phyloP scores from a whole-genome alignment of 1,140 invertebrate species.

The Neuroterus valhalla region DNA sequence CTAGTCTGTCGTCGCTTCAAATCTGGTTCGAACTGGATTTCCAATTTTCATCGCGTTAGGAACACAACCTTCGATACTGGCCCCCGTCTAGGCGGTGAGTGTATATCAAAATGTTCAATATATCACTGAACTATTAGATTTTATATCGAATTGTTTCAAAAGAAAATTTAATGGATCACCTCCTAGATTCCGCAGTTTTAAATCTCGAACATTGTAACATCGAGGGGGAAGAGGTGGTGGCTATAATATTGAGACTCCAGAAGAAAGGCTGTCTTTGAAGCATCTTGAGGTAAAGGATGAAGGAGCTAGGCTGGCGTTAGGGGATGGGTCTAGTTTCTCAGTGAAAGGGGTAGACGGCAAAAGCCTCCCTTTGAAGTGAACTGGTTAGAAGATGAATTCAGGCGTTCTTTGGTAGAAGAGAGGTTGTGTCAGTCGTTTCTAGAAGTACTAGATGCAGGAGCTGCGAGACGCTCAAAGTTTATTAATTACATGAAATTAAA shows the following conservation, averaged over 20 bases:
- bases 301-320: not conserved
- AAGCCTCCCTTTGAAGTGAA: constrained; percentile 24
- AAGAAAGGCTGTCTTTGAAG: constrained; percentile 26
- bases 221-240: not conserved
- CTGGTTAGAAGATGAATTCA: constrained; percentile 24
- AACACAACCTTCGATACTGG: too few species aligned
- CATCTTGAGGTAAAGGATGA: constrained; percentile 20
- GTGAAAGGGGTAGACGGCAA: constrained; percentile 18
- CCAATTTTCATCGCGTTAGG: too few species aligned
- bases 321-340: constrained; percentile 2
- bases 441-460: not conserved
- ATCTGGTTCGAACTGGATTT: too few species aligned
- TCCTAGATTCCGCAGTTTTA: not conserved
- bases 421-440: constrained; percentile 20
- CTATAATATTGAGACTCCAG: constrained; percentile 15
- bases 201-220: constrained; percentile 27
- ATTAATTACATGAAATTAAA: constrained; percentile 9
- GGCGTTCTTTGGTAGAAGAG: constrained; percentile 12
- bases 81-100: too few species aligned
- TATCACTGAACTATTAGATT: too few species aligned
- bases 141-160: too few species aligned
- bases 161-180: too few species aligned
- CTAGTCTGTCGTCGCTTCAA: too few species aligned
- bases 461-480: not conserved
- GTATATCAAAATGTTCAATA: too few species aligned